Base-by-base conservation (phyloP, 2,797 vertebrate species). In the Echeneis naucrates region DNA sequence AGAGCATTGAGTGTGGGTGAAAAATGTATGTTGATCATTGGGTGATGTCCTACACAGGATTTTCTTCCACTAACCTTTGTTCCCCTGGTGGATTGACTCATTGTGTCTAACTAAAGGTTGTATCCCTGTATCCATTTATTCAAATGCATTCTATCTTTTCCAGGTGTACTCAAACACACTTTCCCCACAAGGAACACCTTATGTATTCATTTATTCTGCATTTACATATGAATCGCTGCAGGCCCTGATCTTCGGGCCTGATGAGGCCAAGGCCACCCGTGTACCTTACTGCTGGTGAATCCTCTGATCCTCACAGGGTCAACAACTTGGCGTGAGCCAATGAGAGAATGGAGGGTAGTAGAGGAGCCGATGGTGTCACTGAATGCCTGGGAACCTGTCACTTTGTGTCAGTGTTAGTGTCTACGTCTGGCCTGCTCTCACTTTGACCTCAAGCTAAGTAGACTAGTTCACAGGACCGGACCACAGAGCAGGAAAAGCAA, bases 311-410 rank as follows among this genome's bases (percentile, higher is more conserved):
- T 65, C 57, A 67, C 86, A 75, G 87, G 88, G 93, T 92, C 91
- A 94, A 88, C 92, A 77, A 87, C 83, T 82, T 24, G 66, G 81
- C 80, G 83, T 21, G 78, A 88, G 78, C 88, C 90, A 89, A 84
- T 82, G 87, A 86, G 81, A 77, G 83, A 55, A 62, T 17, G 70
- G 24, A 47, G 61, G 51, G 47, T 23, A 27, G 58, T 21, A 57
- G 68, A 77, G 80, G 75, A 84, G 78, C 75, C 10, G 77, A 87
- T 71, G 87, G 93, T 93, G 92, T 92, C 92, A 93, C 85, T 73
- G 81, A 88, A 89, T 83, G 93, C 93, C 93, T 90, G 90, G 91
- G 92, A 93, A 93, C 93, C 88, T 94, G 94, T 93, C 94, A 92
- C 90, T 90, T 92, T 91, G 87, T 47, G 87, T 94, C 91, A 95